These are phyloP conservation scores for Cephus spinipes DNA, from an alignment of 2,888 invertebrate genomes.

Conservation along the genomic window DNA sequence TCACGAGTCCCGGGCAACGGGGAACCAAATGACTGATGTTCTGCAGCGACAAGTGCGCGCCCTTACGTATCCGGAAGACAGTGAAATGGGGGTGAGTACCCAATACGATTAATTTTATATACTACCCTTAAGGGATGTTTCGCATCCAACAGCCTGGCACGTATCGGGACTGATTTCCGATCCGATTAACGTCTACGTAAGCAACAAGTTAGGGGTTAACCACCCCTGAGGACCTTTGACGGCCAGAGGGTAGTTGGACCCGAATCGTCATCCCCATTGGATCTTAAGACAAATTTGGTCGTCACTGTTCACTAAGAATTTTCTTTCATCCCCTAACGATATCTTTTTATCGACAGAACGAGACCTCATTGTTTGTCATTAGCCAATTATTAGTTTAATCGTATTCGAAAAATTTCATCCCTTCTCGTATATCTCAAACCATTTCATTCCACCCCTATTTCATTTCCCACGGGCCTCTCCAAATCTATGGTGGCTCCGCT, in stretches of 20 bases:
- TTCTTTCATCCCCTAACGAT: neutral
- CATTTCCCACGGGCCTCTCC: neutral
- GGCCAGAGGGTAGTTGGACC: constrained; percentile 9
- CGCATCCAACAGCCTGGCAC: neutral
- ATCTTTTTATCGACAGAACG: neutral
- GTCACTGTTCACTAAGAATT: too few relatives aligned
- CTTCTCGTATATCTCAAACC: neutral
- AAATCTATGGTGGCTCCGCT: neutral
- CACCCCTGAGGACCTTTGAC: constrained; percentile 14
- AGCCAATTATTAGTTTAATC: neutral
- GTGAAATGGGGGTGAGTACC: constrained; percentile 51
- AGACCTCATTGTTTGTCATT: neutral
- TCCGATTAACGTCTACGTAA: constrained; percentile 26
- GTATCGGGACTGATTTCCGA: constrained; percentile 5
- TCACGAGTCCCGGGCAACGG: constrained; percentile 16
- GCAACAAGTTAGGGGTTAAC: constrained; percentile 37
- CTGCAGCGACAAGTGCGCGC: constrained; percentile 43
- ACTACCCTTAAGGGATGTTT: neutral
- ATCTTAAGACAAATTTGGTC: neutral
- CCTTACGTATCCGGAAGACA: constrained; percentile 52
- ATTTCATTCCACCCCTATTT: neutral
- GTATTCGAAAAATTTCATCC: neutral
- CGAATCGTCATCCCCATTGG: neutral
- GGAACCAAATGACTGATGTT: constrained; percentile 29
- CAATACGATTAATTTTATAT: neutral